These are phyloP conservation scores for Eidolon dupreanum DNA, from an alignment of 2,797 vertebrate species.

Conservation along the genomic window DNA sequence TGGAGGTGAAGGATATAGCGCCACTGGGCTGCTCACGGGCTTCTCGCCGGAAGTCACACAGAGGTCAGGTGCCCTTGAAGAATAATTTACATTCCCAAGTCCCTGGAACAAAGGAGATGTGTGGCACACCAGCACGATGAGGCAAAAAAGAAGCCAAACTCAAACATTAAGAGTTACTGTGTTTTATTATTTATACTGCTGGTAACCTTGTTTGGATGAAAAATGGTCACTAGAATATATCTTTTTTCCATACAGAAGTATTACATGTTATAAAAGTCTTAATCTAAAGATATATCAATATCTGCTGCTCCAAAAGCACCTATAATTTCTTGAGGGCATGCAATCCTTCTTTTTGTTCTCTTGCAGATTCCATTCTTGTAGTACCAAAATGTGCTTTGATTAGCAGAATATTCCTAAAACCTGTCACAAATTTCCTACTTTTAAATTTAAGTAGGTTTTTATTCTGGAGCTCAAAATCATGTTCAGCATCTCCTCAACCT, in stretches of 20 bases:
- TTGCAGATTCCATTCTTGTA: background rate
- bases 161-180: background rate
- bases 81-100: background rate
- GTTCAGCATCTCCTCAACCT: background rate
- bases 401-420: background rate
- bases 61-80: no score
- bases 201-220: background rate
- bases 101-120: background rate
- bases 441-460: background rate
- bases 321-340: background rate
- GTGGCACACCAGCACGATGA: fast-evolving
- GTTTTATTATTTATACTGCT: background rate
- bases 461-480: background rate
- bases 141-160: background rate
- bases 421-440: background rate
- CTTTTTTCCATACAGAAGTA: background rate
- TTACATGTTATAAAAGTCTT: background rate
- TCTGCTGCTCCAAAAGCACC: background rate
- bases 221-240: background rate
- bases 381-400: background rate
- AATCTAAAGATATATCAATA: background rate
- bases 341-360: background rate
- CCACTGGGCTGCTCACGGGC: no score
- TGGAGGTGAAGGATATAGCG: no score
- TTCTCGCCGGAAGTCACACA: no score